Evolutionary conservation across 2,888 invertebrate genomes (phyloP).

Genomic region (Macrophya alboannulata): DNA sequence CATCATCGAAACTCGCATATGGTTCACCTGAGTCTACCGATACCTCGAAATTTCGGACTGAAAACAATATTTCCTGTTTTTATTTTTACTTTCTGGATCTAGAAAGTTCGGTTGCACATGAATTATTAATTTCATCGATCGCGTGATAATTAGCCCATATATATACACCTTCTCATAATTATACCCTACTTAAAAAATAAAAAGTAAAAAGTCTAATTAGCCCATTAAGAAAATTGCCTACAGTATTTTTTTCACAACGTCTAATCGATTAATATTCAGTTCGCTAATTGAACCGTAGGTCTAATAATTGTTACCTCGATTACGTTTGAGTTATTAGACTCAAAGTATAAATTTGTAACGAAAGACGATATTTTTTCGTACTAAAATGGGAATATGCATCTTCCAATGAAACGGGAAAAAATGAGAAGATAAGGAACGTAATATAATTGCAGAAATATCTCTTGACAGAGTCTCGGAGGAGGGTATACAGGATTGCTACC

Average conservation of each 20-base stretch:
- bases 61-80: too few relatives aligned
- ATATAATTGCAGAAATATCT: conserved; percentile 11
- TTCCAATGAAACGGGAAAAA: neutral
- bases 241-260: too few relatives aligned
- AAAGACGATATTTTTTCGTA: neutral
- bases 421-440: neutral
- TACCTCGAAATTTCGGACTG: too few relatives aligned
- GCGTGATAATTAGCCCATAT: too few relatives aligned
- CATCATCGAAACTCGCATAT: neutral
- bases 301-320: neutral
- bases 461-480: neutral
- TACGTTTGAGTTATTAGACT: neutral
- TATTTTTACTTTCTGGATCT: too few relatives aligned
- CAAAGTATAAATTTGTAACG: neutral
- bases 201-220: too few relatives aligned
- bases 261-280: neutral
- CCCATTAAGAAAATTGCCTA: too few relatives aligned
- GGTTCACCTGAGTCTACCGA: neutral
- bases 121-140: too few relatives aligned
- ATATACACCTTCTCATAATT: too few relatives aligned
- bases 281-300: neutral
- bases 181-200: too few relatives aligned
- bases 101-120: too few relatives aligned
- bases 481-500: too few relatives aligned
- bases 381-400: neutral